Percentiles rank a stretch among this genome's conserved stretches.
phyloP scores from a whole-genome alignment of 92 coral and sea anemone species.

The Parazoanthus swiftii region DNA sequence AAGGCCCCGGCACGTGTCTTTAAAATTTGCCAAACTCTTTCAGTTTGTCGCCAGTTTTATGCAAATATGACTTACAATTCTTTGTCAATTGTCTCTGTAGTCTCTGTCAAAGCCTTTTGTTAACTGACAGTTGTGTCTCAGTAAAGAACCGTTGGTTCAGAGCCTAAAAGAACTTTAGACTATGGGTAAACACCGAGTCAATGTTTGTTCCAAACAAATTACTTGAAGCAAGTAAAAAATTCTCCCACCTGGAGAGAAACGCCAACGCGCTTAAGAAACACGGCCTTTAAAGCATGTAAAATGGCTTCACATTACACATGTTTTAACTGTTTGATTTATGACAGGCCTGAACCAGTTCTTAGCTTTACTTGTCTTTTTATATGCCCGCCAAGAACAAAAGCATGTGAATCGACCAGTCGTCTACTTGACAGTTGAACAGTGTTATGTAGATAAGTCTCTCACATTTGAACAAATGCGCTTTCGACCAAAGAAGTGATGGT shows the following conservation, averaged over 20 bases:
- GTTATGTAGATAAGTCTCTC: constrained; percentile 2
- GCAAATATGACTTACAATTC: constrained; percentile 20
- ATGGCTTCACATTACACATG: background rate
- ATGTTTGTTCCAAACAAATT: background rate
- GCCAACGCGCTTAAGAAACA: background rate
- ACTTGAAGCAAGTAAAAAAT: background rate
- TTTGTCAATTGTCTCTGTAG: constrained; percentile 16
- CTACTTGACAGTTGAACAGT: constrained; percentile 8
- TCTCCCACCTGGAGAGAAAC: background rate
- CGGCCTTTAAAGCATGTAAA: background rate
- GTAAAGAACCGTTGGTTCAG: constrained; percentile 4
- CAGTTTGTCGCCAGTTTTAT: constrained; percentile 32
- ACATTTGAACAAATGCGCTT: background rate
- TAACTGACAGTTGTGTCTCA: background rate
- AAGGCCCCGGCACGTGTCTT: constrained; percentile 40
- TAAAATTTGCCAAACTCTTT: constrained; percentile 22
- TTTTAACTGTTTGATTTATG: background rate
- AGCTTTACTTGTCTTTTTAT: background rate
- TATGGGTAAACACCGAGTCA: background rate
- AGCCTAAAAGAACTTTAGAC: background rate
- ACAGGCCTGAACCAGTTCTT: constrained; percentile 9
- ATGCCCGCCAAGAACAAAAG: constrained; percentile 11
- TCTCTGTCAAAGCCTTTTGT: constrained; percentile 18
- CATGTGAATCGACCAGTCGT: background rate
- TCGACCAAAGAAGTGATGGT: background rate